These are phyloP conservation scores for Drosophila tripunctata DNA, from an alignment of 2,888 invertebrate species.

Conservation along the genomic window DNA sequence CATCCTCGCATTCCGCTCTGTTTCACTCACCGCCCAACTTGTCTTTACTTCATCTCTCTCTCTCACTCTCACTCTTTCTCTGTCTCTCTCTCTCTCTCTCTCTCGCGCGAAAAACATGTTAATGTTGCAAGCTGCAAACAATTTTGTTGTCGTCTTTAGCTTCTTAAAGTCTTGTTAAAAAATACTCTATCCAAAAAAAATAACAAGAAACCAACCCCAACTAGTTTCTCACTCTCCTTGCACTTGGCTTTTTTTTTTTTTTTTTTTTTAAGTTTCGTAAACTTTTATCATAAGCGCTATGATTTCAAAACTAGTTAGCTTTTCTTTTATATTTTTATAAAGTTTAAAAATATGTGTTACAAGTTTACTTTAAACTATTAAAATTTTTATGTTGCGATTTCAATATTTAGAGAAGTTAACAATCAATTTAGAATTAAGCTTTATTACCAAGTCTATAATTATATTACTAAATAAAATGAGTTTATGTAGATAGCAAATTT, in stretches of 20 bases:
- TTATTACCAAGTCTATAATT: no score
- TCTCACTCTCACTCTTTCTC: not conserved
- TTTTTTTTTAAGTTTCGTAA: not conserved
- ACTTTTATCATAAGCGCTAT: no score
- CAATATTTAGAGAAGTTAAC: no score
- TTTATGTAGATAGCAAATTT: no score
- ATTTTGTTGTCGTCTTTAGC: conserved; percentile 19
- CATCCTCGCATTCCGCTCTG: conserved; percentile 11
- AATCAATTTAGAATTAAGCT: no score
- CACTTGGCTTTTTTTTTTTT: not conserved
- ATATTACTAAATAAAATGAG: no score
- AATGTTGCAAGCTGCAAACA: conserved; percentile 75
- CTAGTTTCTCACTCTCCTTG: not conserved
- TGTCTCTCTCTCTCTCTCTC: not conserved
- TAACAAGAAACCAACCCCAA: no score
- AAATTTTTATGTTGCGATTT: no score
- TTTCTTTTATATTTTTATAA: no score
- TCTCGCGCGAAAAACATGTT: conserved; percentile 61
- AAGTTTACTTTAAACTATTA: no score
- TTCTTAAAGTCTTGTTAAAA: conserved; percentile 1
- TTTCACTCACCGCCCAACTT: conserved; percentile 13
- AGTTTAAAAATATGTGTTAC: no score
- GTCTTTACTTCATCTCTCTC: not conserved
- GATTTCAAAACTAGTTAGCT: no score
- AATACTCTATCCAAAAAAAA: conserved; percentile 38